Evolutionary conservation across 2,113 vertebrate species (phyloP), one percentile per base, ranked within the genome.

Genomic region (Petrocephalus microphthalmus): DNA sequence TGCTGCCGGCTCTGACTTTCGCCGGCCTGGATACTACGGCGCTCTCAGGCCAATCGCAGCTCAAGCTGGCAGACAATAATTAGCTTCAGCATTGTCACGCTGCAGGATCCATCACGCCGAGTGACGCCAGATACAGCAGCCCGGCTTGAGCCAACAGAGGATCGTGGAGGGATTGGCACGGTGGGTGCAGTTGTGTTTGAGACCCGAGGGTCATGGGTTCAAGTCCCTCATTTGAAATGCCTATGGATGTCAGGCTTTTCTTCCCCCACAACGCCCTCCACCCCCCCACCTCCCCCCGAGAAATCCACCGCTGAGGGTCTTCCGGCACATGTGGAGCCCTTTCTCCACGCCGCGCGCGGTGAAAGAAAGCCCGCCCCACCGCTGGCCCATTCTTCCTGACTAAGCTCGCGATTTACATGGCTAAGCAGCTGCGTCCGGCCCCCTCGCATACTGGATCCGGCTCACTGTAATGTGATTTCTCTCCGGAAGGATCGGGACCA

Each of bases 381-480:
- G 49, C 84, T 11, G n/a, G 25, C 20, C 67, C 67, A 29, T 33
- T 85, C 84, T 85, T 51, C 84, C 84, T 85, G 84, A 85, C 49
- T 85, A 85, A 85, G 84, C 84, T 33, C n/a, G n/a, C 11, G 84
- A 85, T 85, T 85, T 85, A 85, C 52, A 85, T 85, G 84, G 84
- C 49, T 85, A 85, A 54, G 84, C 84, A 85, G 84, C 22, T 33
- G 84, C 52, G 51, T 10, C 11, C 49, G 49, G 10, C 82, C 51
- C 49, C 25, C 11, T 19, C 13, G 29, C 33, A 85, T 51, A n/a
- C 84, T 19, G 49, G 29, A 33, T 33, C 84, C n/a, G 51, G 25
- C 25, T 17, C n/a, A 7, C n/a, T 1, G 49, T 85, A 85, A 85
- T 53, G 84, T 85, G 84, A 85, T 85, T 85, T 85, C 84, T n/a